Conservation (phyloP, 2,797 vertebrate species). For the Brachyalestes nurse region DNA sequence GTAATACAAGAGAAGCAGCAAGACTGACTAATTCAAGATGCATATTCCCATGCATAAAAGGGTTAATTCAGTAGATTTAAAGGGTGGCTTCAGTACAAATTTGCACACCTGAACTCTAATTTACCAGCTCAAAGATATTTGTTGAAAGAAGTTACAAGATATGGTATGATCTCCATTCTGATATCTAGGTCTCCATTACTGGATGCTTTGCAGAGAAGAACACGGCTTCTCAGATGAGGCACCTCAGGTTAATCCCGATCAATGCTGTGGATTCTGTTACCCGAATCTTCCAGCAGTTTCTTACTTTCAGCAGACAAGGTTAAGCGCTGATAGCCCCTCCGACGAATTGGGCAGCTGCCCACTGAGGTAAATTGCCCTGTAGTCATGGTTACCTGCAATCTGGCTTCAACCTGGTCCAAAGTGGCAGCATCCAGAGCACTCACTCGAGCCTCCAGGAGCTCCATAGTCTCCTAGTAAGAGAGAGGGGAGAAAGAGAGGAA, state of each 20-base stretch:
- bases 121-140: neutral
- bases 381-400: conserved; percentile 84
- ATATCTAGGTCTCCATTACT: neutral
- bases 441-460: conserved; percentile 91
- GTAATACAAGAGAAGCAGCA: conserved; percentile 39
- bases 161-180: neutral
- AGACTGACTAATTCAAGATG: conserved; percentile 1
- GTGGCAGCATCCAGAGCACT: conserved; percentile 86
- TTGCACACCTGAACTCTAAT: neutral
- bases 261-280: neutral
- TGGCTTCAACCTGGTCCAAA: conserved; percentile 93
- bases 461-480: conserved; percentile 85
- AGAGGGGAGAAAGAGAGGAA: conserved; percentile 19
- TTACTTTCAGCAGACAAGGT: neutral
- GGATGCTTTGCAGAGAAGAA: neutral
- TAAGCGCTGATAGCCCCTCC: neutral
- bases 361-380: neutral
- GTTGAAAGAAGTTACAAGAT: neutral
- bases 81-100: neutral
- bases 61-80: neutral
- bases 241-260: neutral
- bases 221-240: neutral
- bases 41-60: neutral
- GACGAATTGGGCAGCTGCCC: neutral
- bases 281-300: neutral